phyloP scores from a whole-genome alignment of 92 coral and sea anemone genomes.

The Scolanthus callimorphus region DNA sequence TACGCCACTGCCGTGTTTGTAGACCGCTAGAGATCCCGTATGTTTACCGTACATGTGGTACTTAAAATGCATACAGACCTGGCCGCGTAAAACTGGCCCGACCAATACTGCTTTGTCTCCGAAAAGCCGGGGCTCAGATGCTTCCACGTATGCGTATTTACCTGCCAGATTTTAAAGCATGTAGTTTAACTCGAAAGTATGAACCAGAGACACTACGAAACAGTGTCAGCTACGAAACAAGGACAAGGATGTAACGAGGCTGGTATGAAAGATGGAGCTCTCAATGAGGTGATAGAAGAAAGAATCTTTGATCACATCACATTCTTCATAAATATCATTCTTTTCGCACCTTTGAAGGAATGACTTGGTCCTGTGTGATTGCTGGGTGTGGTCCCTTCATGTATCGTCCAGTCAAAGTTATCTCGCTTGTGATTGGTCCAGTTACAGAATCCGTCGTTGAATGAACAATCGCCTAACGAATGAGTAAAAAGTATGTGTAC shows the following conservation, averaged over 20 bases:
- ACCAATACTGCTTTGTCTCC: constrained; percentile 79
- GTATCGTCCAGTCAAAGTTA: constrained; percentile 42
- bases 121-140: constrained; percentile 74
- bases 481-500: too few relatives aligned
- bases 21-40: constrained; percentile 66
- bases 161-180: too few relatives aligned
- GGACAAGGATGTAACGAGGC: too few relatives aligned
- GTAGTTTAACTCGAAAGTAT: too few relatives aligned
- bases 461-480: constrained; percentile 17
- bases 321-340: too few relatives aligned
- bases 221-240: too few relatives aligned
- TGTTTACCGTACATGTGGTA: constrained; percentile 91
- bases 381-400: constrained; percentile 41
- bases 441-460: constrained; percentile 29
- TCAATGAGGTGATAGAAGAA: too few relatives aligned
- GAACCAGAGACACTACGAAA: too few relatives aligned
- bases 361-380: constrained; percentile 36
- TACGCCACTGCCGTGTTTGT: constrained; percentile 61
- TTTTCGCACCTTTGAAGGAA: not conserved
- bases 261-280: too few relatives aligned
- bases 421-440: constrained; percentile 37
- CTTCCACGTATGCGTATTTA: constrained; percentile 68
- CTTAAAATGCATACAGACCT: constrained; percentile 73
- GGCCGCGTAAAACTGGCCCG: constrained; percentile 54
- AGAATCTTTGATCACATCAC: too few relatives aligned